A percentile compares a stretch with the other conserved stretches of the same genome.
Conservation (phyloP, 2,888 invertebrate species). For the Lochmaea capreae region DNA sequence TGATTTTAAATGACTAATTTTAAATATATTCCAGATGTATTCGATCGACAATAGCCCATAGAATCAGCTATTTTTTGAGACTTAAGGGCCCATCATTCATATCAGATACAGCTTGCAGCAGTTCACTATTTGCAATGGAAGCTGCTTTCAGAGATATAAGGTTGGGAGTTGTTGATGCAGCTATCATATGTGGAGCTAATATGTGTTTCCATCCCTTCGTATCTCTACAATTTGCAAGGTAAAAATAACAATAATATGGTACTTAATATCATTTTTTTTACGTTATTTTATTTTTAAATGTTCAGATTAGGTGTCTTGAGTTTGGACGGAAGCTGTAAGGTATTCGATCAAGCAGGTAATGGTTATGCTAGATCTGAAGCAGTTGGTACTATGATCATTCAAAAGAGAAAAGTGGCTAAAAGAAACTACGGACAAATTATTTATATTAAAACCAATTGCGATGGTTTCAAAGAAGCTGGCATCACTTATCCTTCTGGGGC, state of each 20-base stretch:
- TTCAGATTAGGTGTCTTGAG: slow-evolving; percentile 80
- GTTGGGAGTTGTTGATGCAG: slow-evolving; percentile 86
- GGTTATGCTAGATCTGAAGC: slow-evolving; percentile 90
- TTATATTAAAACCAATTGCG: slow-evolving; percentile 60
- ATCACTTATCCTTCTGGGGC: slow-evolving; percentile 64
- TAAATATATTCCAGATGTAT: slow-evolving; percentile 61
- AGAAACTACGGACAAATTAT: slow-evolving; percentile 67
- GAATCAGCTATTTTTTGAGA: slow-evolving; percentile 90
- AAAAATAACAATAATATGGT: slow-evolving; percentile 42
- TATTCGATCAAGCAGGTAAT: slow-evolving; percentile 86
- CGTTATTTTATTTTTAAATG: slow-evolving; percentile 6
- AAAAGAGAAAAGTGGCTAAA: slow-evolving; percentile 70
- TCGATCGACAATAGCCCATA: slow-evolving; percentile 91
- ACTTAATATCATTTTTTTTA: not conserved
- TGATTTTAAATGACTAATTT: too few relatives aligned
- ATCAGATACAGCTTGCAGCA: slow-evolving; percentile 95
- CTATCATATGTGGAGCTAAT: slow-evolving; percentile 90
- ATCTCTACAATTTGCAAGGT: slow-evolving; percentile 87
- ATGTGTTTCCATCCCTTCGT: slow-evolving; percentile 89
- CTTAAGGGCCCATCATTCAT: slow-evolving; percentile 89
- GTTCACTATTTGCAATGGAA: slow-evolving; percentile 88
- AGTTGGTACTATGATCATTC: slow-evolving; percentile 76
- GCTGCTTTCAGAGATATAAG: slow-evolving; percentile 82
- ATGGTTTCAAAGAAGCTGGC: slow-evolving; percentile 62
- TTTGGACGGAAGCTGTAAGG: slow-evolving; percentile 87